Evolutionary conservation across 2,797 vertebrate species (phyloP).

Genomic region (Ispidina picta): DNA sequence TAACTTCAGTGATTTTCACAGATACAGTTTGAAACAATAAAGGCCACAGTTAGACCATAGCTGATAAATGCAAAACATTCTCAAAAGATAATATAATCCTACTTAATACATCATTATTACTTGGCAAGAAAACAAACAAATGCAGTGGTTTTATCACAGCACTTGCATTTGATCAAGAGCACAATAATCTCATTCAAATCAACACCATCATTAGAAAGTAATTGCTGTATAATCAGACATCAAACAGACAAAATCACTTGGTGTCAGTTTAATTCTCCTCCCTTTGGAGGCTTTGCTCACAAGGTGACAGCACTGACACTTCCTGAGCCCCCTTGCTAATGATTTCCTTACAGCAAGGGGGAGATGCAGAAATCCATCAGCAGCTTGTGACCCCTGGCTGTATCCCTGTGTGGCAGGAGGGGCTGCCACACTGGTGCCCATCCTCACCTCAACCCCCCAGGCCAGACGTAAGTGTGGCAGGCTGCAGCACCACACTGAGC

Average conservation of each 20-base stretch:
- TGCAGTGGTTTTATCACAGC: conserved; percentile 13
- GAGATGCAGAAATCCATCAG: not conserved
- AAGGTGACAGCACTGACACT: not conserved
- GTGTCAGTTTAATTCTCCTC: conserved; percentile 13
- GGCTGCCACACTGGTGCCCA: too few species aligned
- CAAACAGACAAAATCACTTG: conserved; percentile 50
- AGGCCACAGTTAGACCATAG: not conserved
- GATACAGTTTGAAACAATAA: not conserved
- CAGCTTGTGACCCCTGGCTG: not conserved
- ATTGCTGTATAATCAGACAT: conserved; percentile 54
- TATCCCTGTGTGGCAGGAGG: fast-evolving
- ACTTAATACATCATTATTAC: conserved; percentile 4
- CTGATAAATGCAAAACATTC: conserved; percentile 15
- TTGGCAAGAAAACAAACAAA: conserved; percentile 59
- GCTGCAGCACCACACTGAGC: not conserved
- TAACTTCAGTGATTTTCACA: not conserved
- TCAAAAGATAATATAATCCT: conserved; percentile 37
- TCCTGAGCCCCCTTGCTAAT: not conserved
- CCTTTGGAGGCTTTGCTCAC: not conserved
- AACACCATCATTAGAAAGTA: conserved; percentile 49
- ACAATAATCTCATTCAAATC: conserved; percentile 53
- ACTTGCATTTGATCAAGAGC: conserved; percentile 33
- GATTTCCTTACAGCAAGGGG: not conserved
- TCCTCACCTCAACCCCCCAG: not conserved
- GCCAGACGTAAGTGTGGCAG: not conserved